These are phyloP conservation scores for Linnaemya tessellans DNA, from an alignment of 2,888 invertebrate species.

Conservation along the genomic window DNA sequence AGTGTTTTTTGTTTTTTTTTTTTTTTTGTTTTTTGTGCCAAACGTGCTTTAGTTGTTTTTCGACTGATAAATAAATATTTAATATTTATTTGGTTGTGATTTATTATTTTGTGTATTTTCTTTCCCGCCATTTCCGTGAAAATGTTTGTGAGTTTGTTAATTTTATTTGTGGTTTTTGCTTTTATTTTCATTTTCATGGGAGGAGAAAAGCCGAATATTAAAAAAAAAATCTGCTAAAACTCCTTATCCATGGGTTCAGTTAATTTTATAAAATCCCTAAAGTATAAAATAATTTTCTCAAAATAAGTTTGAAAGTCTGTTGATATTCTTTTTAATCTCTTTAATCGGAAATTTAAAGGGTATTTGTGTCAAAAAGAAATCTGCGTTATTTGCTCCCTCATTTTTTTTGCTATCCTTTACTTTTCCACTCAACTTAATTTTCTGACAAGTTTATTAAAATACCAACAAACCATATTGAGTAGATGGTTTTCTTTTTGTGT, in stretches of 20 bases:
- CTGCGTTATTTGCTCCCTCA: neutral
- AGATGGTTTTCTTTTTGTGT: neutral
- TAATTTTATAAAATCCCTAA: too few species aligned
- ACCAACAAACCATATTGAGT: neutral
- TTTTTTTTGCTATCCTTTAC: neutral
- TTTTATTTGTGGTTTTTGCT: neutral
- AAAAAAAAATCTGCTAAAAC: neutral
- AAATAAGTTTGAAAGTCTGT: neutral
- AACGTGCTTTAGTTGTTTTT: conserved; percentile 59
- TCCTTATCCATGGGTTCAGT: neutral
- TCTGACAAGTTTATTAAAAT: conserved; percentile 17
- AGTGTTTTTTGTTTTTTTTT: conserved; percentile 10
- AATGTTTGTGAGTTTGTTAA: neutral
- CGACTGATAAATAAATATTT: conserved; percentile 41
- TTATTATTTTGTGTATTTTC: conserved; percentile 21
- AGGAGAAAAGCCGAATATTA: neutral
- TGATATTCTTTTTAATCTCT: neutral
- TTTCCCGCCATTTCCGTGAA: conserved; percentile 38
- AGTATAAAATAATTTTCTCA: neutral
- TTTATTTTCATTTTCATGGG: conserved; percentile 5
- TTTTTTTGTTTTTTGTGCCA: neutral
- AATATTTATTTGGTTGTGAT: conserved; percentile 37
- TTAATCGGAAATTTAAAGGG: neutral
- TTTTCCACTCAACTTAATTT: neutral
- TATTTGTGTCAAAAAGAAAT: neutral